Evolutionary conservation across 2,113 vertebrate species (phyloP), one percentile per base, ranked within the genome.

Genomic region (Sapajus apella): DNA sequence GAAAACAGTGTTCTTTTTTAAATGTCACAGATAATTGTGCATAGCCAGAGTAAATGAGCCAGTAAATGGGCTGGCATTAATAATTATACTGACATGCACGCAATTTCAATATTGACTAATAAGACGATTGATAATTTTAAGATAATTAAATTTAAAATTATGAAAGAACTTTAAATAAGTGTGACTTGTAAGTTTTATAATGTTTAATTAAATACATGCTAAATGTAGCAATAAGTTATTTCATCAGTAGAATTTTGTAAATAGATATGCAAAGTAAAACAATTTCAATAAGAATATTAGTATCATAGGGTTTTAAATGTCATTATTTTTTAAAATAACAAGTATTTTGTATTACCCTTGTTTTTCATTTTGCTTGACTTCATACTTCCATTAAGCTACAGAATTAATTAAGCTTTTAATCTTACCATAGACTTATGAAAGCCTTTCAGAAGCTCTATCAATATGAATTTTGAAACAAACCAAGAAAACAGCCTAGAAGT

Each of bases 91-190:
- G 98, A 98, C 98, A 98, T 92, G 97, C 97, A 97, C 95, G 96
- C 87, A 96, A 94, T 98, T 98, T 98, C 98, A 98, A 98, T 98
- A 98, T 98, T 98, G 98, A 98, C 98, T 98, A 98, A 98, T 98
- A 98, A 98, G 98, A 98, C 98, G 98, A 99, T 98, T 98, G 98
- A 99, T 98, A 98, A 98, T 97, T 99, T 98, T 98, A 98, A 98
- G 98, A 98, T 98, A 98, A 99, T 98, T 98, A 88, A 97, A 98
- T 98, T 98, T 98, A 98, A 98, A 98, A 98, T 96, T 98, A 97
- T 97, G 92, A 98, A 98, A 98, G 91, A 98, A 98, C 77, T 98
- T 98, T 98, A 98, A 98, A 98, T 92, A 98, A 98, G 98, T 70
- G 68, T 97, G 98, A 98, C 97, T 98, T 98, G 98, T 98, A 98